These are phyloP conservation scores for Drosophila aldrichi DNA, from an alignment of 2,888 invertebrate genomes.

Conservation along the genomic window DNA sequence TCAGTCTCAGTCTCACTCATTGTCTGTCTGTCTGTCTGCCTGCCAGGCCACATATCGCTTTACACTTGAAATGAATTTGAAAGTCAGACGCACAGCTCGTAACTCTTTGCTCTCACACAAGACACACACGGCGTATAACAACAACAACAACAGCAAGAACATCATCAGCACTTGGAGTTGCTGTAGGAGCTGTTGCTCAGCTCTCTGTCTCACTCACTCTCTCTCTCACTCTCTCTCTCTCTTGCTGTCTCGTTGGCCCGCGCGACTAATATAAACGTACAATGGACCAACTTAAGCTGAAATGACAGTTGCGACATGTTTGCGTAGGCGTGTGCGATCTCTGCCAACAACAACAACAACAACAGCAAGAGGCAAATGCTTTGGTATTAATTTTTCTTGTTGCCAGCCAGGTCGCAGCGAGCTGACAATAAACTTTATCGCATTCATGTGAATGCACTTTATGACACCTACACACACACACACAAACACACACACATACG, in stretches of 20 bases:
- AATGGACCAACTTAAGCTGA: constrained; percentile 83
- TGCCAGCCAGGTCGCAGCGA: constrained; percentile 44
- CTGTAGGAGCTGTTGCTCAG: constrained; percentile 33
- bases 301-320: constrained; percentile 85
- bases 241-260: constrained; percentile 25
- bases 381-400: constrained; percentile 79
- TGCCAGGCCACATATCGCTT: constrained; percentile 72
- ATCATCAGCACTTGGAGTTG: constrained; percentile 41
- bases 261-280: constrained; percentile 85
- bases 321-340: constrained; percentile 83
- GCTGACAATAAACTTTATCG: constrained; percentile 83
- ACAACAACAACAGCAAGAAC: constrained; percentile 22
- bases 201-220: neutral
- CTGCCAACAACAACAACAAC: constrained; percentile 58
- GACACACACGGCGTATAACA: constrained; percentile 53
- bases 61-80: constrained; percentile 80
- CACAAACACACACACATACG: constrained; percentile 23
- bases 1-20: constrained; percentile 5
- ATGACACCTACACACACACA: constrained; percentile 73
- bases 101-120: constrained; percentile 64
- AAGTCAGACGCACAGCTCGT: constrained; percentile 77
- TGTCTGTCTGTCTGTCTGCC: constrained; percentile 9
- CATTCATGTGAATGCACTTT: constrained; percentile 81
- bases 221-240: neutral
- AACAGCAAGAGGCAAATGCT: constrained; percentile 64